A percentile compares a stretch with the other conserved stretches of the same genome.
These are phyloP conservation scores for Garra rufa DNA, from an alignment of 2,113 vertebrate species.

Conservation along the genomic window DNA sequence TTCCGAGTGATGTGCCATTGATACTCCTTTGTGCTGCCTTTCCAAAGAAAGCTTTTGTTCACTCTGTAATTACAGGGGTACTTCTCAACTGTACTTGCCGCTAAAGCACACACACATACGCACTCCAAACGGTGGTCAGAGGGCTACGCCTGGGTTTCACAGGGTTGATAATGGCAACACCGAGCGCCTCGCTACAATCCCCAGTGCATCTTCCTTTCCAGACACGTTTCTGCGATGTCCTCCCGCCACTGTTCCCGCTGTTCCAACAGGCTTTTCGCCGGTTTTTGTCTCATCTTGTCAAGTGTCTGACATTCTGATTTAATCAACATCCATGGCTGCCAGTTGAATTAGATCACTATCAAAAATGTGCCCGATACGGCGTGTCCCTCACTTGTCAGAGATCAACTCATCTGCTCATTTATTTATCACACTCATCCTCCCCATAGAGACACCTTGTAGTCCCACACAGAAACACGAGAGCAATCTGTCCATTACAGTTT, in stretches of 20 bases:
- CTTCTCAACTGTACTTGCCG: slow-evolving; percentile 54
- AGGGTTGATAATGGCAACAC: slow-evolving; percentile 45
- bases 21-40: slow-evolving; percentile 65
- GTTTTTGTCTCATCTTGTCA: slow-evolving; percentile 79
- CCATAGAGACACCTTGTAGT: slow-evolving; percentile 61
- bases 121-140: background rate
- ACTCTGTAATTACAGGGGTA: slow-evolving; percentile 71
- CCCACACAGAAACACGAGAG: slow-evolving; percentile 58
- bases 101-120: slow-evolving; percentile 19
- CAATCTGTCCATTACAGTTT: slow-evolving; percentile 63
- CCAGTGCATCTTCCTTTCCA: slow-evolving; percentile 42
- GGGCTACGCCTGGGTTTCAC: slow-evolving; percentile 8
- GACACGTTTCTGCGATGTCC: slow-evolving; percentile 56
- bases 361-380: slow-evolving; percentile 79
- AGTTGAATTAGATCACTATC: slow-evolving; percentile 83
- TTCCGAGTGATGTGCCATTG: slow-evolving; percentile 64
- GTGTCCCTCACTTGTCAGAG: slow-evolving; percentile 80
- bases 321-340: slow-evolving; percentile 82
- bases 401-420: slow-evolving; percentile 79
- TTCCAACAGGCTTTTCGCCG: slow-evolving; percentile 76
- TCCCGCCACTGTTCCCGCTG: slow-evolving; percentile 62
- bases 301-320: slow-evolving; percentile 82
- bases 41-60: slow-evolving; percentile 66
- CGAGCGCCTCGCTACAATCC: slow-evolving; percentile 21
- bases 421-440: slow-evolving; percentile 70